Conservation (phyloP, 1,140 invertebrate species). For the Coenobita brevimanus region DNA sequence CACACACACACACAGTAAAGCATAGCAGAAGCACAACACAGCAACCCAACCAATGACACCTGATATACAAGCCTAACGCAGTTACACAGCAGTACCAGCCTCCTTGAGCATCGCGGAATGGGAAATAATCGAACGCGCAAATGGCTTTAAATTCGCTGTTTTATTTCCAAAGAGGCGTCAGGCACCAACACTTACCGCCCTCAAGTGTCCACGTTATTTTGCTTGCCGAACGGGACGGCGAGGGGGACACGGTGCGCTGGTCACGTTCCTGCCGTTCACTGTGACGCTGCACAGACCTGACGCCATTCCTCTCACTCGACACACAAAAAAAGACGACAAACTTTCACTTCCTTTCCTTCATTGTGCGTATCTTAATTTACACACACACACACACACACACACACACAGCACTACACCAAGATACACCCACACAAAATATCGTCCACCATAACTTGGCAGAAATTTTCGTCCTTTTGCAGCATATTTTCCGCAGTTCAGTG, state of each 20-base stretch:
- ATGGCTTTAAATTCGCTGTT: background rate
- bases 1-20: background rate
- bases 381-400: background rate
- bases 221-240: background rate
- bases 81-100: background rate
- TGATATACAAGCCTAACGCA: background rate
- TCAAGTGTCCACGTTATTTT: constrained; percentile 11
- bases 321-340: background rate
- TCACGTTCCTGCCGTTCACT: background rate
- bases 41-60: background rate
- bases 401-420: background rate
- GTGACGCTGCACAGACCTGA: background rate
- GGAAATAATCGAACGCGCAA: background rate
- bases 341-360: background rate
- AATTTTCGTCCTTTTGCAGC: too few relatives aligned
- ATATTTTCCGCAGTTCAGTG: too few relatives aligned
- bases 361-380: background rate
- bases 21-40: background rate
- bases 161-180: background rate
- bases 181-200: background rate
- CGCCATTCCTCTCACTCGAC: background rate
- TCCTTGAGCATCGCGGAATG: background rate
- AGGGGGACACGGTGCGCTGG: background rate
- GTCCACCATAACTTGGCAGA: too few relatives aligned
- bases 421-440: too few relatives aligned